Evolutionary conservation across 23 tunicate genomes (phyloP).

Genomic region (Phallusia fumigata): DNA sequence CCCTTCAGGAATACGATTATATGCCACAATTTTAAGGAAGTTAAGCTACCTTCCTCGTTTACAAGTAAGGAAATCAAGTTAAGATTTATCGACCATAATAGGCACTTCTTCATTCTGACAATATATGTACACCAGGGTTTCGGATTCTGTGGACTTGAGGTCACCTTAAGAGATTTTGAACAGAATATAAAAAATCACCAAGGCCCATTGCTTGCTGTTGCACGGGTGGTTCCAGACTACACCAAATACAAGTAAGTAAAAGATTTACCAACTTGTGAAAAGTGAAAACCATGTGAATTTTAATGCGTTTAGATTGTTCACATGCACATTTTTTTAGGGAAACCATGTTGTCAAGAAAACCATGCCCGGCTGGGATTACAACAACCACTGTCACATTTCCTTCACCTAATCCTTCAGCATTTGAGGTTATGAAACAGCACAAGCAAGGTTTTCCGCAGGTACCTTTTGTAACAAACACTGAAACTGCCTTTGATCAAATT

Average conservation of each 20-base stretch:
- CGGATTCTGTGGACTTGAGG: conserved; percentile 91
- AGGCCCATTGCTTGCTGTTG: conserved; percentile 73
- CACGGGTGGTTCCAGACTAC: conserved; percentile 88
- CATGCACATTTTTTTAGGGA: conserved; percentile 45
- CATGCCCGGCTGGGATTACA: conserved; percentile 65
- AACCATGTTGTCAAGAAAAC: conserved; percentile 53
- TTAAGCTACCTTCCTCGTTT: conserved; percentile 64
- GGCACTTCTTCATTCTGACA: too few relatives aligned
- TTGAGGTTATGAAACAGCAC: conserved; percentile 46
- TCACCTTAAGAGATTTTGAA: conserved; percentile 77
- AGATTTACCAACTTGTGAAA: background rate
- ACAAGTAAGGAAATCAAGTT: conserved; percentile 17
- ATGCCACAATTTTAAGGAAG: conserved; percentile 55
- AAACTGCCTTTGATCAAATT: too few relatives aligned
- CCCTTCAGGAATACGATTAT: conserved; percentile 72
- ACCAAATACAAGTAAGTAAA: conserved; percentile 60
- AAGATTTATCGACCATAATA: too few relatives aligned
- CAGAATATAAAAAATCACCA: conserved; percentile 39
- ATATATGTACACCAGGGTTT: too few relatives aligned
- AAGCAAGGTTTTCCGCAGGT: conserved; percentile 91
- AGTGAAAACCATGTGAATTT: background rate
- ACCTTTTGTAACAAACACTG: too few relatives aligned
- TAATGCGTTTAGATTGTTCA: too few relatives aligned
- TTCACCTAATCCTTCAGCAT: conserved; percentile 70
- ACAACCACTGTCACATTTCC: conserved; percentile 76